Conservation (phyloP, 1,140 invertebrate genomes). For the Harlomillsia oculata region DNA sequence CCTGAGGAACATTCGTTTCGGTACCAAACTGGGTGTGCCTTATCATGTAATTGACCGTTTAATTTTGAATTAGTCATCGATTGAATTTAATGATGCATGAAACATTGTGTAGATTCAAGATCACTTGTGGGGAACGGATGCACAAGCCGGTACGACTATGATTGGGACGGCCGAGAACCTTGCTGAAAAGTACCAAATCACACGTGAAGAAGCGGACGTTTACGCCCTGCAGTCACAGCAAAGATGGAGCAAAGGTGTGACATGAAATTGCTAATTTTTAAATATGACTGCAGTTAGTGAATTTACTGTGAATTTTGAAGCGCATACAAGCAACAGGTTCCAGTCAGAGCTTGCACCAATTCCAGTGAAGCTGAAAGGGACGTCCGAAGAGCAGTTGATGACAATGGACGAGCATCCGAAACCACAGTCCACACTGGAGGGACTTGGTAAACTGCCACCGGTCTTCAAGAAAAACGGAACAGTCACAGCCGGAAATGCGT, state of each 20-base stretch:
- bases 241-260: slow-evolving; percentile 63
- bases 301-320: neutral
- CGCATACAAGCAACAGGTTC: slow-evolving; percentile 61
- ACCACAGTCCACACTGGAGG: slow-evolving; percentile 73
- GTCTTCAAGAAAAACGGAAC: slow-evolving; percentile 93
- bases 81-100: neutral
- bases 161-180: slow-evolving; percentile 95
- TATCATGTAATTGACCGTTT: slow-evolving; percentile 43
- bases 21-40: slow-evolving; percentile 68
- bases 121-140: slow-evolving; percentile 79
- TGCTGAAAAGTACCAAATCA: slow-evolving; percentile 78
- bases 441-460: slow-evolving; percentile 67
- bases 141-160: slow-evolving; percentile 87
- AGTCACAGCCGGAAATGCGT: slow-evolving; percentile 70
- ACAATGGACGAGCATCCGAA: slow-evolving; percentile 89
- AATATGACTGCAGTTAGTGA: neutral
- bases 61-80: neutral
- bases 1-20: slow-evolving; percentile 78
- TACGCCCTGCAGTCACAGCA: slow-evolving; percentile 77
- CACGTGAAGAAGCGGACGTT: slow-evolving; percentile 74
- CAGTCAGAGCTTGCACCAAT: slow-evolving; percentile 82
- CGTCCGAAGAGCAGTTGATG: slow-evolving; percentile 66
- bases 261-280: neutral
- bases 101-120: slow-evolving; percentile 59
- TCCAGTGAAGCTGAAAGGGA: slow-evolving; percentile 74